phyloP scores from a whole-genome alignment of 2,113 vertebrate genomes.

The Lophochroa leadbeateri region DNA sequence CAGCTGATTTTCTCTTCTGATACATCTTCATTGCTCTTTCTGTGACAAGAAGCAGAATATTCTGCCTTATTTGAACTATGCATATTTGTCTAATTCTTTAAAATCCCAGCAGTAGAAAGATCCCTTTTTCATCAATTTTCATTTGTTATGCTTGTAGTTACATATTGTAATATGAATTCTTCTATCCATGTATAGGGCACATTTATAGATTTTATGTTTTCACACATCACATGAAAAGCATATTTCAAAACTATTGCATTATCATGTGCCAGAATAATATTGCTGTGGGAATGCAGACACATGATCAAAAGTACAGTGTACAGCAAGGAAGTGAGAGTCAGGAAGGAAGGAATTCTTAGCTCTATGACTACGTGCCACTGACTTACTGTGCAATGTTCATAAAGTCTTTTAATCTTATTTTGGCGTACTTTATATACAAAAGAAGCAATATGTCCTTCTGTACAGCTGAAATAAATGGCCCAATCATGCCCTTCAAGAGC shows the following conservation, averaged over 20 bases:
- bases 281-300: constrained; percentile 37
- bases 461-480: constrained; percentile 15
- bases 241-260: constrained; percentile 59
- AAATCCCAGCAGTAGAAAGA: constrained; percentile 48
- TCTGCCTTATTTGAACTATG: constrained; percentile 24
- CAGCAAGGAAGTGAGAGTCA: not conserved
- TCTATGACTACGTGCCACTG: not conserved
- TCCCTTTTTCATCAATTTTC: constrained; percentile 50
- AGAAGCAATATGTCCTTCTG: not conserved
- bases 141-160: constrained; percentile 49
- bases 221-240: constrained; percentile 46
- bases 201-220: constrained; percentile 52
- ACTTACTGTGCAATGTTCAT: not conserved
- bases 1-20: constrained; percentile 48
- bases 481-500: not conserved
- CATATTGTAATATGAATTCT: constrained; percentile 2
- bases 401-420: not conserved
- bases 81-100: constrained; percentile 61
- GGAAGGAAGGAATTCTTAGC: not conserved
- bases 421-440: not conserved
- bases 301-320: constrained; percentile 3
- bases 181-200: not conserved
- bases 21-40: constrained; percentile 31
- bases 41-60: constrained; percentile 52
- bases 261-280: constrained; percentile 37